Base-by-base conservation (phyloP, 2,888 invertebrate genomes). In the Cylindroiulus punctatus region DNA sequence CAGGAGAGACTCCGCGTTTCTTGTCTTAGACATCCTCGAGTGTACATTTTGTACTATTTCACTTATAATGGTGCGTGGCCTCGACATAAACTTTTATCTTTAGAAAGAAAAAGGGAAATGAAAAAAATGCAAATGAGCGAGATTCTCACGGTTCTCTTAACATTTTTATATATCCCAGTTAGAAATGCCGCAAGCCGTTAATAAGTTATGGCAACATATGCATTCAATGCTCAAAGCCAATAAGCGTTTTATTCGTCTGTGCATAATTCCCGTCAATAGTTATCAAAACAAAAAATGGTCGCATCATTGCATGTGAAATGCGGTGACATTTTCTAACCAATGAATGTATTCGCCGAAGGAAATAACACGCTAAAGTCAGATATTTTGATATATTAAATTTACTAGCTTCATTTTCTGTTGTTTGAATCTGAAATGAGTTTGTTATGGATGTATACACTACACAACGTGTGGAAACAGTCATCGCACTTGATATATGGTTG, bases 401-500 rank as follows among this genome's bases (percentile, higher is more conserved):
- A 65, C 65, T 65, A 22, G 22, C 36, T 36, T 36, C 36, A 36
- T 36, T 36, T 36, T 36, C 36, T 36, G 7, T 36, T 36, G 36
- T 36, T 36, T 36, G 36, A 36, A 36, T 36, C 7, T 2, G 36
- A 36, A 7, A 36, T 36, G 7, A 2, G 36, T 36, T 36, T 36
- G 36, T 36, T 76, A 26, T 76, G 22, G 76, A 76, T 14, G 76
- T 30, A 76, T 30, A 30, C 12, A 30, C 2, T 30, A 30, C 12
- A 30, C 2, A 30, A 30, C 12, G 76, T 76, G 76, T 26, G 30
- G 57, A 19, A n/a, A n/a, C n/a, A 57, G 57, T 7, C 65, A 12
- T 65, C 30, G 30, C 76, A 30, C 22, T 76, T 76, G 76, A 76
- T 76, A 76, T 76, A 76, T 76, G 76, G 76, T 3, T 76, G 76